Evolutionary conservation across 1,140 invertebrate species (phyloP).

Genomic region (Drosophila pruinosa): DNA sequence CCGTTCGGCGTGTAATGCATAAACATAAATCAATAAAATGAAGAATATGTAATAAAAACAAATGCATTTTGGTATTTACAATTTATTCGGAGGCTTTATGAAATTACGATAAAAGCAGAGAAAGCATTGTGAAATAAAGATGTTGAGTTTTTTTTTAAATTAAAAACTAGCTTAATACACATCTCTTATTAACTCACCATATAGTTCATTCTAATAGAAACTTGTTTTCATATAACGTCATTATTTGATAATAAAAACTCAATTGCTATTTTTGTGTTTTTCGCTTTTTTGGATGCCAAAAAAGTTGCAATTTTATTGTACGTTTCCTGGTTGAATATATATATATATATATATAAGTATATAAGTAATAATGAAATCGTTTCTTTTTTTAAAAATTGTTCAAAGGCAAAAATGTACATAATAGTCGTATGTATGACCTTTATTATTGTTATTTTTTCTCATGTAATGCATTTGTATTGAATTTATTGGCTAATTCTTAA

Average conservation of each 20-base stretch:
- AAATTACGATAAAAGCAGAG: neutral
- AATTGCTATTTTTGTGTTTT: constrained; percentile 39
- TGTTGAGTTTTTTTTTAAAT: too few species aligned
- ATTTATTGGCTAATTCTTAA: constrained; percentile 13
- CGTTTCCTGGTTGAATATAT: constrained; percentile 48
- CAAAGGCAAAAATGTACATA: constrained; percentile 71
- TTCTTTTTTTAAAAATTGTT: constrained; percentile 62
- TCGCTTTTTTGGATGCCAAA: constrained; percentile 74
- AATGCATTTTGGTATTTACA: neutral
- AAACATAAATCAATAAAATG: constrained; percentile 69
- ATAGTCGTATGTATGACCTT: constrained; percentile 29
- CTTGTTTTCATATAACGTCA: too few species aligned
- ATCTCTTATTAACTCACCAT: neutral
- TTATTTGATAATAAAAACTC: constrained; percentile 1
- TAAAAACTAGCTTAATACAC: too few species aligned
- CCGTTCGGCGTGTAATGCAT: constrained; percentile 69
- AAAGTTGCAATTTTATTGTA: constrained; percentile 73
- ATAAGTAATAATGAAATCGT: constrained; percentile 66
- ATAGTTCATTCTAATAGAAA: too few species aligned
- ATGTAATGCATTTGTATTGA: constrained; percentile 19
- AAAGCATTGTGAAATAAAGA: too few species aligned
- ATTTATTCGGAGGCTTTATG: neutral
- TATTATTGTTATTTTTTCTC: constrained; percentile 28
- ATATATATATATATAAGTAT: constrained; percentile 48
- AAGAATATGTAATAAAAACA: constrained; percentile 6